phyloP scores from a whole-genome alignment of 2,888 invertebrate species.

The Cordylochernes scorpioides region DNA sequence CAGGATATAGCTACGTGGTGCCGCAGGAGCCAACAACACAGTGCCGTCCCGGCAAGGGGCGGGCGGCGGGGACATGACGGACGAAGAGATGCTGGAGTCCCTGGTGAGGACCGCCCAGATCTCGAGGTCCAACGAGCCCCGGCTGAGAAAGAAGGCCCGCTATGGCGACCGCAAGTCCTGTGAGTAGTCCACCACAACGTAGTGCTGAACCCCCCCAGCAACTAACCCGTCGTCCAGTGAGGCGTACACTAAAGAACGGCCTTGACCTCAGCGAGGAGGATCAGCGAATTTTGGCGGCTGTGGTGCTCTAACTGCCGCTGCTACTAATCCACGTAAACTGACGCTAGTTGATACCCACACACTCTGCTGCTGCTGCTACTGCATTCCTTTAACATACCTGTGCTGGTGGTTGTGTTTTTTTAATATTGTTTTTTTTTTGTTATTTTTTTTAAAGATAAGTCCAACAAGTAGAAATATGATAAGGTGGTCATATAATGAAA shows the following conservation, averaged over 20 bases:
- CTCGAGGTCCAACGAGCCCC: slow-evolving; percentile 10
- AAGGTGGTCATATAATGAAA: too few relatives aligned
- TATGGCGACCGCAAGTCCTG: slow-evolving; percentile 15
- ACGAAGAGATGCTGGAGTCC: slow-evolving; percentile 82
- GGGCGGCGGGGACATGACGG: slow-evolving; percentile 27
- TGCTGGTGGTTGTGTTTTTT: too few relatives aligned
- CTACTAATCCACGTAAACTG: too few relatives aligned
- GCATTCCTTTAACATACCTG: too few relatives aligned
- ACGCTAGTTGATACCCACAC: too few relatives aligned
- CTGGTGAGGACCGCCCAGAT: slow-evolving; percentile 74
- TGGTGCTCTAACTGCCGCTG: too few relatives aligned
- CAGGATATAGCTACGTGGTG: too few relatives aligned
- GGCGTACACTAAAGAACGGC: slow-evolving; percentile 12
- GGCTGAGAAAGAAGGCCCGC: slow-evolving; percentile 12
- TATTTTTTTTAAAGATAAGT: too few relatives aligned
- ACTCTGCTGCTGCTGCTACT: too few relatives aligned
- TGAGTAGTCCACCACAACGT: slow-evolving; percentile 4
- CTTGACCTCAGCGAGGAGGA: slow-evolving; percentile 14
- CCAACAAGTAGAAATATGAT: too few relatives aligned
- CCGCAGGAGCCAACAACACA: too few relatives aligned
- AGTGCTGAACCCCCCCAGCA: neutral
- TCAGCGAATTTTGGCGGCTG: slow-evolving; percentile 9
- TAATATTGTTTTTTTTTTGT: too few relatives aligned
- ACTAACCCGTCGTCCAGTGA: slow-evolving; percentile 4
- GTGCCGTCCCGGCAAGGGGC: slow-evolving; percentile 4